Conservation (phyloP, 2,888 invertebrate genomes). For the Malacosoma neustria region DNA sequence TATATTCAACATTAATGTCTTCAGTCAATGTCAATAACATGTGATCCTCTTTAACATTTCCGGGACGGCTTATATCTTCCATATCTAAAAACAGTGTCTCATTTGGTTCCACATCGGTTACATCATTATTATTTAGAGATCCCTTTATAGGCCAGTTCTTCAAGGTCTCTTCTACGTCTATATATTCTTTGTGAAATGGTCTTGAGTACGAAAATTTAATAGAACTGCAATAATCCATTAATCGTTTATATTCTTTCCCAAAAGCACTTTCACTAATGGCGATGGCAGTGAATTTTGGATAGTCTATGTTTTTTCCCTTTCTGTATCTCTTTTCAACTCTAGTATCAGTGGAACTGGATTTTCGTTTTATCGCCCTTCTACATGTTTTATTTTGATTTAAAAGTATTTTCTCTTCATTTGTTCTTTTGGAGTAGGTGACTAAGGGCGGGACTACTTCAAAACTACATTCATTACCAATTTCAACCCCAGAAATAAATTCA, state of each 20-base stretch:
- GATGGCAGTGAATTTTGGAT: slow-evolving; percentile 31
- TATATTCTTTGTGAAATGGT: slow-evolving; percentile 47
- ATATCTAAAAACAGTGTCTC: slow-evolving; percentile 29
- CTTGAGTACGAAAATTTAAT: slow-evolving; percentile 54
- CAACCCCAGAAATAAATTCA: slow-evolving; percentile 5
- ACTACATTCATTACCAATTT: slow-evolving; percentile 15
- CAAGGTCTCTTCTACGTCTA: slow-evolving; percentile 36
- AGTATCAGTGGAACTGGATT: slow-evolving; percentile 30
- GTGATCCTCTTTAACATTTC: slow-evolving; percentile 24
- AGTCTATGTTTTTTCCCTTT: slow-evolving; percentile 56
- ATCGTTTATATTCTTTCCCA: slow-evolving; percentile 37
- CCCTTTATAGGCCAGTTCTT: slow-evolving; percentile 42
- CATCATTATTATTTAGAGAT: slow-evolving; percentile 2
- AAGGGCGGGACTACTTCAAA: slow-evolving; percentile 33
- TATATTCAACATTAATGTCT: slow-evolving; percentile 38
- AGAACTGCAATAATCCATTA: slow-evolving; percentile 46
- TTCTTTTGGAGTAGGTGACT: slow-evolving; percentile 33
- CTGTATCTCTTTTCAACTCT: slow-evolving; percentile 39
- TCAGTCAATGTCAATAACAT: slow-evolving; percentile 39
- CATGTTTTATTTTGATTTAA: slow-evolving; percentile 8
- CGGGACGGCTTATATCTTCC: slow-evolving; percentile 7
- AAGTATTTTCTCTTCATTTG: slow-evolving; percentile 4
- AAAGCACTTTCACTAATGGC: slow-evolving; percentile 32
- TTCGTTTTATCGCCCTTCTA: slow-evolving; percentile 35
- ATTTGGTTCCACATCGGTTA: slow-evolving; percentile 16